Evolutionary conservation across 2,113 vertebrate genomes (phyloP).

Genomic region (Columbina picui): DNA sequence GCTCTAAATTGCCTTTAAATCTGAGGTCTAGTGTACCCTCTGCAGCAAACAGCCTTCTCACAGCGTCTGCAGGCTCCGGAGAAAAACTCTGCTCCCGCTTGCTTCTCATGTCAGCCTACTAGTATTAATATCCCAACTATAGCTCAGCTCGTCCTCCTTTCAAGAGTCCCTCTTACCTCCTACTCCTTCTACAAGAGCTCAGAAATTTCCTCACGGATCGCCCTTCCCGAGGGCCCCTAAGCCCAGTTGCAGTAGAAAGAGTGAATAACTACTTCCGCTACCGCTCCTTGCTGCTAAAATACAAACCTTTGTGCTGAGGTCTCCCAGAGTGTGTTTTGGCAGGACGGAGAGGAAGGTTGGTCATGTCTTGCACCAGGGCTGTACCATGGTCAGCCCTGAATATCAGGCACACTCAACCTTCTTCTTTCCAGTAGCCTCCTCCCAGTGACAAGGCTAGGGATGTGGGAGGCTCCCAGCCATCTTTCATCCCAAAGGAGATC

Average conservation of each 20-base stretch:
- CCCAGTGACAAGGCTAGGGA: accelerated
- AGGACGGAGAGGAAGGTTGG: background rate
- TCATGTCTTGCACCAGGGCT: background rate
- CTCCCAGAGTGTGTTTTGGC: background rate
- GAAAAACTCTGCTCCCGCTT: background rate
- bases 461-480: background rate
- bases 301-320: background rate
- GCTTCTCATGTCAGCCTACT: background rate
- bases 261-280: background rate
- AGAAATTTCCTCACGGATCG: background rate
- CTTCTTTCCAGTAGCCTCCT: background rate
- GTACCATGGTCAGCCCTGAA: background rate
- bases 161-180: background rate
- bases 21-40: background rate
- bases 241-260: background rate
- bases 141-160: background rate
- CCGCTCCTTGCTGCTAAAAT: background rate
- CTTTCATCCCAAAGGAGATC: background rate
- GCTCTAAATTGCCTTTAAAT: slow-evolving; percentile 69
- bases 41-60: background rate
- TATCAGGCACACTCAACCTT: accelerated
- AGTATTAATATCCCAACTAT: background rate
- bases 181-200: background rate
- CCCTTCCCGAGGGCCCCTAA: background rate
- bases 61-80: background rate